A percentile compares a stretch with the other conserved stretches of the same genome.
Evolutionary conservation across 1,140 invertebrate species (phyloP).

Genomic region (Eurosta solidaginis): DNA sequence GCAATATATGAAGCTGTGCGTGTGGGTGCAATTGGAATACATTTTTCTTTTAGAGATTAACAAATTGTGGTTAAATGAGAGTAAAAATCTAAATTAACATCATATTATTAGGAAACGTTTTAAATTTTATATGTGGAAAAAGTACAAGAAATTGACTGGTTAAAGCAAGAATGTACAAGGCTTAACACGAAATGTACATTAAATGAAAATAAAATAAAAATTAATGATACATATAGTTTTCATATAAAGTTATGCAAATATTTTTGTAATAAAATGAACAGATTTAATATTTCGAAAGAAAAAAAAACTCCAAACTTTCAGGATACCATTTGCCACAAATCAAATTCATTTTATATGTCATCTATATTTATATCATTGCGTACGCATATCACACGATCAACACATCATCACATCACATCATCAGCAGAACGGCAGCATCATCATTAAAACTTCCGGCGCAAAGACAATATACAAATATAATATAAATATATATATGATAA

Average conservation of each 20-base stretch:
- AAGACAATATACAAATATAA: conserved; percentile 8
- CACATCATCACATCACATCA: too few species aligned
- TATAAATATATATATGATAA: neutral
- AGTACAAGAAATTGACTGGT: too few species aligned
- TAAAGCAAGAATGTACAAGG: too few species aligned
- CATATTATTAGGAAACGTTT: too few species aligned
- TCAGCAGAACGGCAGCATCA: conserved; percentile 31
- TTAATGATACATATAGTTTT: neutral
- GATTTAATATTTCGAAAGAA: neutral
- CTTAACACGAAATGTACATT: too few species aligned
- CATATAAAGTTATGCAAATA: neutral
- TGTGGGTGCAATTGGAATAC: too few species aligned
- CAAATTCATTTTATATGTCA: conserved; percentile 30
- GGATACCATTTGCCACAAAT: conserved; percentile 30
- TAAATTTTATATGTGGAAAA: too few species aligned
- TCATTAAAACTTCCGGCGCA: conserved; percentile 31
- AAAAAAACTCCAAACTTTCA: conserved; percentile 33
- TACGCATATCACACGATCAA: conserved; percentile 20
- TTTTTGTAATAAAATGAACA: neutral
- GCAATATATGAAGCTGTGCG: too few species aligned
- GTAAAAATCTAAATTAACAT: too few species aligned
- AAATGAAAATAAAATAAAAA: too few species aligned
- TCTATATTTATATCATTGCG: conserved; percentile 19
- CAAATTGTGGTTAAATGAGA: too few species aligned
- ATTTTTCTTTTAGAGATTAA: too few species aligned